Base-by-base conservation (phyloP, 2,888 invertebrate genomes). In the Dendrolimus pini region DNA sequence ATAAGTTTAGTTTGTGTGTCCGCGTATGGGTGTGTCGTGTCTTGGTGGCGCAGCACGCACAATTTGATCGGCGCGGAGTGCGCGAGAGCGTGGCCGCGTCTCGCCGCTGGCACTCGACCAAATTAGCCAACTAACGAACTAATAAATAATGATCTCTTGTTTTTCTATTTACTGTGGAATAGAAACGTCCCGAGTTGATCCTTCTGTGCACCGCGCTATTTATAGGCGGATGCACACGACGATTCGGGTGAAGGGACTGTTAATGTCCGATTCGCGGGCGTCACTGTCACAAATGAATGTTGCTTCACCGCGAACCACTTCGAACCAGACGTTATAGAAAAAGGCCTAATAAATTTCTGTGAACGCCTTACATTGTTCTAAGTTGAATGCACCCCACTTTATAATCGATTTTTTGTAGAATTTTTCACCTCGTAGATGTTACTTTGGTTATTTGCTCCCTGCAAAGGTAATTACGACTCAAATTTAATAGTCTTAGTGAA, bases 91-190 rank as follows among this genome's bases (percentile, higher is more conserved):
- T 86, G 62, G 91, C 92, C 77, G 75, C 75, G 80, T 72, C 75
- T 74, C 80, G 81, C 82, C 80, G 81, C 83, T 84, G 87, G 84
- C 89, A 81, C 70, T 82, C 80, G 87, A 89, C 90, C 89, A 89
- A 90, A 90, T 90, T 90, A 90, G 83, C 87, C 82, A 85, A 84
- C 88, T 88, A 86, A 87, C 89, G 82, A 85, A 89, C 86, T 90
- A 89, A 90, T 90, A 90, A 90, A 90, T 90, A 85, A 90, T 89
- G 82, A 84, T 89, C 89, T 89, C 86, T 90, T 90, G 87, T 90
- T 90, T 89, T 90, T 90, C 89, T 88, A 88, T 87, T 84, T 83
- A 76, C 72, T 77, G 78, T 77, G 80, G 83, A 86, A 89, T 90
- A 89, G 89, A 89, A 85, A 83, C 83, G 87, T 85, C 80, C 74